Evolutionary conservation across 2,113 vertebrate genomes (phyloP).

Genomic region (Octodon degus): DNA sequence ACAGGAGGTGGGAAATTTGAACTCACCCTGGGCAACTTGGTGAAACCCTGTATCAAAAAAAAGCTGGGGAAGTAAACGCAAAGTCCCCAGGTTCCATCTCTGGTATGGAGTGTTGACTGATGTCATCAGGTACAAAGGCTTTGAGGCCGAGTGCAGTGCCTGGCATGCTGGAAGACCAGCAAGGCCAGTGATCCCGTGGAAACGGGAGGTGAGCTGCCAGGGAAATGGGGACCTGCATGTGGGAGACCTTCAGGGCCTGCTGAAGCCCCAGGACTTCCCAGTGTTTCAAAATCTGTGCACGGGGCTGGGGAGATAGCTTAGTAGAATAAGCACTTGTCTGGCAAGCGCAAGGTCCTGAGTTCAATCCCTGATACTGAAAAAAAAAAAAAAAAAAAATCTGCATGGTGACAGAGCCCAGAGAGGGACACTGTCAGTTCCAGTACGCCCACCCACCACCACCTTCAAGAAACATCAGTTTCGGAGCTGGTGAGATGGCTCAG

Average conservation of each 20-base stretch:
- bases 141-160: background rate
- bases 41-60: background rate
- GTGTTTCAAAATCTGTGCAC: background rate
- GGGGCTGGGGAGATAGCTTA: background rate
- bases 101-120: no score
- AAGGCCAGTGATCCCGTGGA: background rate
- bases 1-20: background rate
- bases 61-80: background rate
- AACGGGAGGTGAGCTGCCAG: background rate
- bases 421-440: background rate
- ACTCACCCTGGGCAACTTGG: background rate
- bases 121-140: background rate
- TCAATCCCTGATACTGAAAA: no score
- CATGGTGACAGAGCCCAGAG: background rate
- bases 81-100: background rate
- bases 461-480: background rate
- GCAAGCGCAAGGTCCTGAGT: no score
- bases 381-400: no score
- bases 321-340: no score
- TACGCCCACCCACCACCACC: background rate
- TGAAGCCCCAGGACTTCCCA: background rate
- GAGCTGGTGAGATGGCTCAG: no score
- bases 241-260: background rate
- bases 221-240: background rate
- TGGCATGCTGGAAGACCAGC: background rate